Conservation (phyloP, 2,113 vertebrate genomes). For the Rhinoptilus africanus region DNA sequence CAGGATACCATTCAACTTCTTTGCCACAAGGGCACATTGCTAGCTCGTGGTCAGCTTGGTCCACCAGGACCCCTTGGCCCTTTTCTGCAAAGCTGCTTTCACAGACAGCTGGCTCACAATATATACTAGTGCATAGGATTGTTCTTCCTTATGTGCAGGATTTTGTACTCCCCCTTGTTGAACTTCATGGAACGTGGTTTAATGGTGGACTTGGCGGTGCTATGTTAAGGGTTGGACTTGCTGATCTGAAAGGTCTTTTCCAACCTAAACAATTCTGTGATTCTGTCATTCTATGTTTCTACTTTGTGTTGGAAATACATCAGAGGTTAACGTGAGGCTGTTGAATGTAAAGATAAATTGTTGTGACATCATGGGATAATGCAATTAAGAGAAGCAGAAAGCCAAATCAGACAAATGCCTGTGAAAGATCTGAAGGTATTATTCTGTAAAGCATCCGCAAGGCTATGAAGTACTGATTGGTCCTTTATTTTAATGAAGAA, state of each 20-base stretch:
- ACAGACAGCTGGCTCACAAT: not conserved
- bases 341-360: not conserved
- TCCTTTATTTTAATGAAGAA: not conserved
- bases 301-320: not conserved
- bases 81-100: not conserved
- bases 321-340: not conserved
- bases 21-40: not conserved
- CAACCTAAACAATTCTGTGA: not conserved
- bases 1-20: not conserved
- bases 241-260: not conserved
- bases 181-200: not conserved
- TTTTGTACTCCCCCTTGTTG: not conserved
- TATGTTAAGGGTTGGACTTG: not conserved
- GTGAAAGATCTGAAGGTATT: not conserved
- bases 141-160: not conserved
- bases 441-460: not conserved
- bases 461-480: not conserved
- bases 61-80: not conserved
- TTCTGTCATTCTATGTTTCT: not conserved
- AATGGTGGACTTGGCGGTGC: not conserved
- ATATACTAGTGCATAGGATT: not conserved
- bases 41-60: not conserved
- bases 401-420: not conserved
- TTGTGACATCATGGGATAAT: not conserved
- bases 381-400: not conserved